Base-by-base conservation (phyloP, 2,888 invertebrate genomes). In the Cancer borealis region DNA sequence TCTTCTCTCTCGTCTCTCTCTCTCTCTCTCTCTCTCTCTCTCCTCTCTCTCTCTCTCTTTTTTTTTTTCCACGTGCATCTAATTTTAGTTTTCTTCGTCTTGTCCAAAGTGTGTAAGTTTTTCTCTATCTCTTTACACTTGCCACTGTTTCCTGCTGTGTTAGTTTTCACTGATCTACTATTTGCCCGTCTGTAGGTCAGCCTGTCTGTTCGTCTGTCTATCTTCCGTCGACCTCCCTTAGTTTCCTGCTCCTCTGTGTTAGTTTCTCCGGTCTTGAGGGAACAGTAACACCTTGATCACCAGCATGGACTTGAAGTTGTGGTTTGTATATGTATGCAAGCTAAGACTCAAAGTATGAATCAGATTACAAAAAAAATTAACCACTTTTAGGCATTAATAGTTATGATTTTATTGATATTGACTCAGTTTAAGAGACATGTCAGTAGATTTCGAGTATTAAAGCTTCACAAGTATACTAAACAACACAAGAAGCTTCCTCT, bases 151-250 rank as follows among this genome's bases (percentile, higher is more conserved):
- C 47, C 1, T 5, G 45, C 88, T 89, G 21, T n/a, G 45, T 47
- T n/a, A 21, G n/a, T 47, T 46, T 39, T 89, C n/a, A 45, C n/a
- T 6, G 45, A n/a, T n/a, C 47, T 89, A 14, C 26, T 90, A 6
- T 90, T n/a, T 90, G n/a, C 26, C 30, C 2, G 10, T 54, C 2
- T 21, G 49, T 90, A 47, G 12, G 49, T 90, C 90, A 54, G 10
- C 45, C 90, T 90, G 26, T 90, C 90, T 54, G 21, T 47, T 47
- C 47, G 21, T 89, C 88, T 89, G 14, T 89, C 88, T 46, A 21
- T n/a, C 47, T 10, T 89, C 88, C 30, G 46, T n/a, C 47, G 47
- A n/a, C 30, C 47, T 89, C 47, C 30, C 46, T 89, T 21, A 47
- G 21, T 46, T 47, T 89, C 88, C 30, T n/a, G 17, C 88, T n/a